These are phyloP conservation scores for Heteromurus nitidus DNA, from an alignment of 2,888 invertebrate species.

Conservation along the genomic window DNA sequence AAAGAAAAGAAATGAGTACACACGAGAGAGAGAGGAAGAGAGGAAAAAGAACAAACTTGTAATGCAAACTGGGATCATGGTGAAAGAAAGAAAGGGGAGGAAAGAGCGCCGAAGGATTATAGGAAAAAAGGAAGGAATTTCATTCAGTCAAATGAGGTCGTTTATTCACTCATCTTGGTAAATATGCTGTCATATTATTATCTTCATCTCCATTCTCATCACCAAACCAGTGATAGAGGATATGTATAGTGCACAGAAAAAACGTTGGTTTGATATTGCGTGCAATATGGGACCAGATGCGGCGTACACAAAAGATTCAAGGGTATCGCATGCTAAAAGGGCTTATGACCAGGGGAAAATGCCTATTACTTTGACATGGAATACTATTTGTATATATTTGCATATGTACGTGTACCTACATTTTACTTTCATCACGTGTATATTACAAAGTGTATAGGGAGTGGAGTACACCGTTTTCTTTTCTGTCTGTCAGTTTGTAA, in stretches of 20 bases:
- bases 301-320: background rate
- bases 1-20: background rate
- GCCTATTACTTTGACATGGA: background rate
- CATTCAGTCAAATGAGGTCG: conserved; percentile 53
- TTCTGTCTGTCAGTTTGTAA: background rate
- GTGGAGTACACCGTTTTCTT: background rate
- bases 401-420: background rate
- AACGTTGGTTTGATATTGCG: no score
- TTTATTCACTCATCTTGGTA: conserved; percentile 49
- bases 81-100: background rate
- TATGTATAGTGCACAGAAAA: background rate
- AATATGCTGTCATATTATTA: conserved; percentile 49
- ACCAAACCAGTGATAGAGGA: background rate
- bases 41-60: conserved; percentile 10
- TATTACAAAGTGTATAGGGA: background rate
- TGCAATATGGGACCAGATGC: background rate
- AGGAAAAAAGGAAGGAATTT: conserved; percentile 28
- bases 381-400: background rate
- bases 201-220: conserved; percentile 34
- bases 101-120: background rate
- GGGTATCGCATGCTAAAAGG: background rate
- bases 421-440: background rate
- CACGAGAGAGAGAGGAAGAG: background rate
- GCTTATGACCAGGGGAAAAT: background rate
- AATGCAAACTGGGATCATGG: background rate